These are phyloP conservation scores for Harpagoxenus sublaevis DNA, from an alignment of 2,888 invertebrate genomes.

Conservation along the genomic window DNA sequence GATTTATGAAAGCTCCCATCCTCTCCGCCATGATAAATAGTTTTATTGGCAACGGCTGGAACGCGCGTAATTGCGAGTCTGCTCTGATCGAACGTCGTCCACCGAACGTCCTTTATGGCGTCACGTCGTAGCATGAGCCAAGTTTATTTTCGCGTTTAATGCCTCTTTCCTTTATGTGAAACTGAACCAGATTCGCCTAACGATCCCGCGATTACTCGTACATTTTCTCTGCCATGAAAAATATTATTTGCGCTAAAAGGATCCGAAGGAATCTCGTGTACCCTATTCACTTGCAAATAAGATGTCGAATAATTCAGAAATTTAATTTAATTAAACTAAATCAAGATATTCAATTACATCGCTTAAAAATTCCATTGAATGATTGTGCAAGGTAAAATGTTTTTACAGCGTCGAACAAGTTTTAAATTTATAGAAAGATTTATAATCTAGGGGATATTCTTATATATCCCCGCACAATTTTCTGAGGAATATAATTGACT, in stretches of 20 bases:
- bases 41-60: constrained; percentile 23
- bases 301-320: neutral
- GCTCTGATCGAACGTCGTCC: constrained; percentile 23
- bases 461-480: neutral
- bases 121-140: neutral
- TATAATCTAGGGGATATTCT: neutral
- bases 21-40: constrained; percentile 30
- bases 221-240: neutral
- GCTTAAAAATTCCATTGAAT: neutral
- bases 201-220: constrained; percentile 1
- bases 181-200: constrained; percentile 6
- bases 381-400: neutral
- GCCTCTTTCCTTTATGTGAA: neutral
- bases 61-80: constrained; percentile 36
- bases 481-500: neutral
- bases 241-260: neutral
- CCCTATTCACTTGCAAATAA: neutral
- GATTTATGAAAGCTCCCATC: constrained; percentile 31
- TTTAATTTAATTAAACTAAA: neutral
- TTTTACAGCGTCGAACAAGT: neutral
- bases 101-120: constrained; percentile 21
- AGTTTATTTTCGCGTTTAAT: constrained; percentile 26
- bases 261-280: neutral
- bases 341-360: neutral
- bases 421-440: neutral